A percentile compares a stretch with the other conserved stretches of the same genome.
phyloP scores from a whole-genome alignment of 2,797 vertebrate genomes.

The Antennarius maculatus region DNA sequence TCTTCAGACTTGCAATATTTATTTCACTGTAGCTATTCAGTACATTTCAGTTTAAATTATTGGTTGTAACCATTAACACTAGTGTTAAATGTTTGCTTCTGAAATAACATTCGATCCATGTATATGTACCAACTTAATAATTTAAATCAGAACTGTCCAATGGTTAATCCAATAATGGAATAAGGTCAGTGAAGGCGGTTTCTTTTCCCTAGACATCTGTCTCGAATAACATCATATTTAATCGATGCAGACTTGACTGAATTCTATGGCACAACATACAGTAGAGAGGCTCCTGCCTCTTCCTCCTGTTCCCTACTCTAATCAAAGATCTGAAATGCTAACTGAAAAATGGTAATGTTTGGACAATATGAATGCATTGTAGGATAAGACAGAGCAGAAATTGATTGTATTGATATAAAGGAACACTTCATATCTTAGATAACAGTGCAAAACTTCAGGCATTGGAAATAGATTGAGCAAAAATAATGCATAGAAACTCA shows the following conservation, averaged over 20 bases:
- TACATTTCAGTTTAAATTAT: constrained; percentile 32
- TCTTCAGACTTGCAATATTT: constrained; percentile 34
- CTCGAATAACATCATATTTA: constrained; percentile 28
- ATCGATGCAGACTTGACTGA: constrained; percentile 23
- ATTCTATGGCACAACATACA: constrained; percentile 1
- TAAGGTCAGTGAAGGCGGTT: constrained; percentile 23
- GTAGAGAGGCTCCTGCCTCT: neutral
- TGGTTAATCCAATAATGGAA: constrained; percentile 16
- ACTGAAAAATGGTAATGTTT: constrained; percentile 14
- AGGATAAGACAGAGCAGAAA: constrained; percentile 43
- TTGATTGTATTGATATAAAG: constrained; percentile 59
- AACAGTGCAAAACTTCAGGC: constrained; percentile 60
- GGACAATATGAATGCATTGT: constrained; percentile 19
- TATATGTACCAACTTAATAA: constrained; percentile 17
- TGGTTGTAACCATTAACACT: constrained; percentile 25
- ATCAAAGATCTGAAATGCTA: constrained; percentile 15
- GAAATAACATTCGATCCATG: constrained; percentile 25
- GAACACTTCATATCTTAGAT: constrained; percentile 39
- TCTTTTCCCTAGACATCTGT: constrained; percentile 14
- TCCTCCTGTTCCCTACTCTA: no score
- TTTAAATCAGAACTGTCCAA: constrained; percentile 20
- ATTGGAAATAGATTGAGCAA: constrained; percentile 39
- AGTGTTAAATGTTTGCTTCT: constrained; percentile 31
- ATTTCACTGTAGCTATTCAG: constrained; percentile 32
- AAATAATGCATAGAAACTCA: constrained; percentile 17